phyloP scores from a whole-genome alignment of 2,113 vertebrate species.

The Malurus alboscapulatus region DNA sequence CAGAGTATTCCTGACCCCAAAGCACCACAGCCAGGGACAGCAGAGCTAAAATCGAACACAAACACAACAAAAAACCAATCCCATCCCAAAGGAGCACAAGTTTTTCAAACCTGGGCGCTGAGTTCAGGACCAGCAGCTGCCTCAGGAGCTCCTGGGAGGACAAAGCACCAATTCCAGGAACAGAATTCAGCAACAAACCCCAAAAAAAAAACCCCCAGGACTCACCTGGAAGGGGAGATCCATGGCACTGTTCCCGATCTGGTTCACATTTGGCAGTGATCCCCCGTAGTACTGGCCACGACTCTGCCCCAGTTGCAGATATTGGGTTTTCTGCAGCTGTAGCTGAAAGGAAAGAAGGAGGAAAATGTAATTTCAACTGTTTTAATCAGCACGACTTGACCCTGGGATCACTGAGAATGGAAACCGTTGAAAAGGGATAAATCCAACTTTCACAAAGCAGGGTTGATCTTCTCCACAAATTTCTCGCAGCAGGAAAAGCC shows the following conservation, averaged over 20 bases:
- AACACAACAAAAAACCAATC: neutral
- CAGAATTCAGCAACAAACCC: neutral
- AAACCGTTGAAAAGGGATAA: neutral
- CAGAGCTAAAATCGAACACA: neutral
- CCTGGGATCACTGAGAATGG: neutral
- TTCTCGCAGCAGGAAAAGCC: neutral
- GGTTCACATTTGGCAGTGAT: conserved; percentile 98
- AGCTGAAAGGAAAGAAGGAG: conserved; percentile 77
- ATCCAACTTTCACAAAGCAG: neutral
- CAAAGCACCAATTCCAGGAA: neutral
- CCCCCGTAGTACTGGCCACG: conserved; percentile 98
- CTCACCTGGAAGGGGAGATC: conserved; percentile 99
- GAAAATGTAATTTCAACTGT: neutral
- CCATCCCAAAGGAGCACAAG: fast-evolving
- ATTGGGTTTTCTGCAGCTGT: conserved; percentile 98
- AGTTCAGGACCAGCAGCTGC: neutral
- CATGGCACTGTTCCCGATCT: conserved; percentile 94
- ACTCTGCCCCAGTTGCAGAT: conserved; percentile 96
- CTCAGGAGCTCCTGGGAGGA: neutral
- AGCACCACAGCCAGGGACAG: neutral
- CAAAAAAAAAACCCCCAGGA: neutral
- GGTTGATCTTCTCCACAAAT: neutral
- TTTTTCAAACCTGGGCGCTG: neutral
- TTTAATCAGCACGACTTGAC: neutral
- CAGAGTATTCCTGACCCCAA: neutral